Conservation (phyloP, 1,140 invertebrate genomes). For the Sycophila sp. region DNA sequence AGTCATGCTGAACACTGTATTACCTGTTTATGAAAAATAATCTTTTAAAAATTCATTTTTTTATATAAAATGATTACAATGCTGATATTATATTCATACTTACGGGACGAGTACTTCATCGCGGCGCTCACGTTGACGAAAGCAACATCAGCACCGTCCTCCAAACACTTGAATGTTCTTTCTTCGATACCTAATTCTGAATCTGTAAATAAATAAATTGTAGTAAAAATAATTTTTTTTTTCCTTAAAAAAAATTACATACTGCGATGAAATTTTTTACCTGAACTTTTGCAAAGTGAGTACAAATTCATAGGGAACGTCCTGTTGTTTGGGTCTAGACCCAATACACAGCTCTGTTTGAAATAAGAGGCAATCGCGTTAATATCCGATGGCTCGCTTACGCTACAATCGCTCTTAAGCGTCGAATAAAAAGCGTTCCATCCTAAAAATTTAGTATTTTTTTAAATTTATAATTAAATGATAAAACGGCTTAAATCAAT, state of each 20-base stretch:
- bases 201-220: neutral
- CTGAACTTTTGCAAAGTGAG: neutral
- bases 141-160: conserved; percentile 3
- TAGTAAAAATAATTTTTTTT: too few relatives aligned
- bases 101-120: neutral
- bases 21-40: too few relatives aligned
- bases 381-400: neutral
- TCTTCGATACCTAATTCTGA: neutral
- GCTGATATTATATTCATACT: neutral
- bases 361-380: neutral
- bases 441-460: too few relatives aligned
- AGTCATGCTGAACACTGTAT: neutral
- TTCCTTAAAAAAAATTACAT: too few relatives aligned
- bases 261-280: conserved; percentile 3
- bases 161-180: neutral
- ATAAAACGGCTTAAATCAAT: too few relatives aligned
- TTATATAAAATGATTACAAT: neutral
- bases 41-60: neutral
- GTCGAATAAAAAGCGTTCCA: neutral
- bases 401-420: neutral
- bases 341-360: neutral
- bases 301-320: neutral
- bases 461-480: too few relatives aligned
- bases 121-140: neutral
- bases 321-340: neutral